Evolutionary conservation across 2,888 invertebrate species (phyloP).

Genomic region (Oxytorus armatus): DNA sequence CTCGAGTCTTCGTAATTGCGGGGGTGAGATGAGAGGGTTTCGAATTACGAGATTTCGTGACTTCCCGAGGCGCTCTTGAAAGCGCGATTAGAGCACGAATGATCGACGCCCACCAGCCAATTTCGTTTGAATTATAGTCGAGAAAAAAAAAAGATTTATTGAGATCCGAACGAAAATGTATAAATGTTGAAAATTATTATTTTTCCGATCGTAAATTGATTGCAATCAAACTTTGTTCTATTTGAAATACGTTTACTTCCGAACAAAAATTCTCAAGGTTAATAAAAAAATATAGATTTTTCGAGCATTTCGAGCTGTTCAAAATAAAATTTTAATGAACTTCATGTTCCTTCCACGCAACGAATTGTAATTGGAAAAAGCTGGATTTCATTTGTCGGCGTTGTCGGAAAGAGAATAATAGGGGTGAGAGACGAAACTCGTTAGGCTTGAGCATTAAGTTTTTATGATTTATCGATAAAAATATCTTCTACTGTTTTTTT

Average conservation of each 20-base stretch:
- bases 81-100: background rate
- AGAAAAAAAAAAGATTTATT: background rate
- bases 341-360: background rate
- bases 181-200: too few relatives aligned
- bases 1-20: background rate
- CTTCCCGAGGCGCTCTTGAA: constrained; percentile 11
- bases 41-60: constrained; percentile 17
- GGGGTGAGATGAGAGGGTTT: constrained; percentile 2
- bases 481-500: constrained; percentile 14
- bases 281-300: background rate
- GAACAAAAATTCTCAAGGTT: background rate
- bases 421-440: background rate
- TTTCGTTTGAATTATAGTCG: background rate
- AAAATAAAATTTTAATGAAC: constrained; percentile 5
- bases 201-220: too few relatives aligned
- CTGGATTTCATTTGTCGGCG: background rate
- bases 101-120: background rate
- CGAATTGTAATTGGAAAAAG: constrained; percentile 3
- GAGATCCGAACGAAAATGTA: too few relatives aligned
- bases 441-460: background rate
- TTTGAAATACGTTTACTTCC: too few relatives aligned
- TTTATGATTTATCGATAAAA: constrained; percentile 23
- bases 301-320: background rate
- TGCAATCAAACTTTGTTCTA: too few relatives aligned
- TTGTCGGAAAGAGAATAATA: background rate